Evolutionary conservation across 2,113 vertebrate genomes (phyloP).

Genomic region (Microcebus jonahi): DNA sequence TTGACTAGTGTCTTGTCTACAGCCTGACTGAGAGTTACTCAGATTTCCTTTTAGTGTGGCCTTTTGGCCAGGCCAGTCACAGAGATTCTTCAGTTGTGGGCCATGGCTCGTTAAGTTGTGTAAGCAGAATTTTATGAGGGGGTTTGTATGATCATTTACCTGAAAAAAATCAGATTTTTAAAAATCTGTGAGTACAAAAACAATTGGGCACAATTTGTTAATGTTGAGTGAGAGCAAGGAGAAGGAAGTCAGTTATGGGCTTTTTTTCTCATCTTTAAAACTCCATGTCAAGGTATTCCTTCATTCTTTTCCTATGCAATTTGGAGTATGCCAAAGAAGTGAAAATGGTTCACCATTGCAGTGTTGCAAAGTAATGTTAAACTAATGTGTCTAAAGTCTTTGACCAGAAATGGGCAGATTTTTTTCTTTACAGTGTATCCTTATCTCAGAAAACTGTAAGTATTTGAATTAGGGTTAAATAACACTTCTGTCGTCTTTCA

Average conservation of each 20-base stretch:
- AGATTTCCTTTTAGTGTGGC: not conserved
- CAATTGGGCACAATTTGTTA: not conserved
- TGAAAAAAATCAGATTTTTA: not conserved
- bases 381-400: not conserved
- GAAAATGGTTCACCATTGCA: not conserved
- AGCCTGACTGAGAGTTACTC: not conserved
- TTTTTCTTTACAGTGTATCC: not conserved
- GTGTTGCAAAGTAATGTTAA: not conserved
- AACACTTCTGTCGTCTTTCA: not conserved
- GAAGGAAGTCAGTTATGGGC: not conserved
- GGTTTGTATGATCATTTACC: not conserved
- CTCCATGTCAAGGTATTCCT: not conserved
- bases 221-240: not conserved
- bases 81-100: not conserved
- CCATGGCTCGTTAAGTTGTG: not conserved
- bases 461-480: not conserved
- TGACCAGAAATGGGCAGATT: not conserved
- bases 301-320: not conserved
- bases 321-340: not conserved
- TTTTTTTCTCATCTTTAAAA: not conserved
- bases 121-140: not conserved
- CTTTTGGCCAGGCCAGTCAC: not conserved
- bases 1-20: not conserved
- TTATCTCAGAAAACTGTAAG: not conserved
- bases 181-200: not conserved